Base-by-base conservation (phyloP, 2,888 invertebrate genomes). In the Drosophila prostipennis region DNA sequence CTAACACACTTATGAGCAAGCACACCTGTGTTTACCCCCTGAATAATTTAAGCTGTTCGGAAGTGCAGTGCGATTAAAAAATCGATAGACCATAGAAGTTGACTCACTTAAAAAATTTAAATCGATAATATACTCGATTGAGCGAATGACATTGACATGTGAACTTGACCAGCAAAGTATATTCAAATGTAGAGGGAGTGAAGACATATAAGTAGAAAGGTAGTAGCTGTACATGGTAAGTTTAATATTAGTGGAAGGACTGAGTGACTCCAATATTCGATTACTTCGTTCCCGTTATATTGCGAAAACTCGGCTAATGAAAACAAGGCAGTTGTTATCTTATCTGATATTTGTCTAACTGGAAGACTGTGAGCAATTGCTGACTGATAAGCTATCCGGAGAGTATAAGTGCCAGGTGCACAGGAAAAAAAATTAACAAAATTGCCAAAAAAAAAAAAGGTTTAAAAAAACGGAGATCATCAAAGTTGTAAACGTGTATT, bases 21-120 rank as follows among this genome's bases (percentile, higher is more conserved):
- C 43, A 55, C 61, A 52, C 67, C 67, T 46, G 63, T 48, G 72
- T 51, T 72, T 72, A 37, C 40, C 45, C 53, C 53, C 37, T 80
- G 68, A 77, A 85, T 81, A 82, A 82, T 81, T 82, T 23, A 81
- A 75, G 53, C 52, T 54, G 16, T 73, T 55, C 55, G 36, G n/a
- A 49, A 52, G 29, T 72, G 72, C 72, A 64, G 48, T 56, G 46
- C 46, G 55, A 73, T 65, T 65, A 73, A 76, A 78, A 86, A 86
- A 82, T 82, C 81, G 80, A 86, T 86, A 76, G 11, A 34, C 23
- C 56, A 32, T 49, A 39, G 14, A 42, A 23, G 69, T 75, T 77
- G 80, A 72, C 67, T 85, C 75, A 75, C 72, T 80, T 40, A 42
- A 71, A 71, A 71, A 67, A 72, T 16, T 56, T 43, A 61, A 58